Percentiles rank a stretch among this genome's conserved stretches.
Evolutionary conservation across 2,888 invertebrate species (phyloP).

Genomic region (Parnassius smintheus): DNA sequence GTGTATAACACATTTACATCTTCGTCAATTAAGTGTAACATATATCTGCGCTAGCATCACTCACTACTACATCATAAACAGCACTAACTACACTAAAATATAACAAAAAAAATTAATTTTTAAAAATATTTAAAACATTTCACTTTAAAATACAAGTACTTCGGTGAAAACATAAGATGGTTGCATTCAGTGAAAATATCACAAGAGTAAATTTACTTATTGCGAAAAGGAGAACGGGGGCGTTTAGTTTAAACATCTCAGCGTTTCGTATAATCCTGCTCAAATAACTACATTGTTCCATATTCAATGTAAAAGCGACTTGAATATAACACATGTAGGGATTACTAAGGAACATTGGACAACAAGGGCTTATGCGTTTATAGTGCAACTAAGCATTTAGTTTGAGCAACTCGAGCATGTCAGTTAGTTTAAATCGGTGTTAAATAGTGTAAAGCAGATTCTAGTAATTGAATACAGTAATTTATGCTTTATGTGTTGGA

Average conservation of each 20-base stretch:
- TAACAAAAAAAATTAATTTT: background rate
- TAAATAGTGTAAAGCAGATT: background rate
- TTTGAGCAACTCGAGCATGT: background rate
- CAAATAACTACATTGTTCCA: slow-evolving; percentile 16
- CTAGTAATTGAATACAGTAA: background rate
- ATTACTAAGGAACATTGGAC: slow-evolving; percentile 14
- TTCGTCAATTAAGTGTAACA: too few relatives aligned
- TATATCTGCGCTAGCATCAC: too few relatives aligned
- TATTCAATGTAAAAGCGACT: slow-evolving; percentile 9
- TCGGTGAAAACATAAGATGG: slow-evolving; percentile 1
- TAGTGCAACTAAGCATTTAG: slow-evolving; percentile 3
- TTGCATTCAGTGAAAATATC: slow-evolving; percentile 8
- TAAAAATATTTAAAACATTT: background rate
- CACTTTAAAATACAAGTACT: background rate
- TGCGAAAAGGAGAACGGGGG: slow-evolving; percentile 1
- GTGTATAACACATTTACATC: too few relatives aligned
- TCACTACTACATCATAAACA: too few relatives aligned
- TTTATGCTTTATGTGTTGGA: background rate
- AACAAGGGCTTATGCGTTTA: slow-evolving; percentile 9
- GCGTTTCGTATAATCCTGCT: slow-evolving; percentile 8
- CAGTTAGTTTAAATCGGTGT: background rate
- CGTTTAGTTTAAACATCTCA: slow-evolving; percentile 11
- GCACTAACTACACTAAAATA: too few relatives aligned
- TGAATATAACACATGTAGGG: slow-evolving; percentile 13
- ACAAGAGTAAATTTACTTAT: slow-evolving; percentile 16